These are phyloP conservation scores for Trissolcus basalis DNA, from an alignment of 1,140 invertebrate species.

Conservation along the genomic window DNA sequence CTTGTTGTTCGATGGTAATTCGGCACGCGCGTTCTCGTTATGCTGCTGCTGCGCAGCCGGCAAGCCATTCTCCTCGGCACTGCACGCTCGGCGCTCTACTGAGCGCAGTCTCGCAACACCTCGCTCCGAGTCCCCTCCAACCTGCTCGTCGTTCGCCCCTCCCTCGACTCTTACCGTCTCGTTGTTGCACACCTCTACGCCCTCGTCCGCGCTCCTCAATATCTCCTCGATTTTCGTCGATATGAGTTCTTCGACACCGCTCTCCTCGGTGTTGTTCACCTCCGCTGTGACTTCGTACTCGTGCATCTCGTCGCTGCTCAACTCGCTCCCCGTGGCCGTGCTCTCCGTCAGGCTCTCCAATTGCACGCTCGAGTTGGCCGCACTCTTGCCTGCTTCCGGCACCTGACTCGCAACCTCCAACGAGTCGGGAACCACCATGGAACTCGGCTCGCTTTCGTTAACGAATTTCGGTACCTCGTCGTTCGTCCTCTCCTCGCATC, in stretches of 20 bases:
- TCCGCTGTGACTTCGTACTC: conserved; percentile 59
- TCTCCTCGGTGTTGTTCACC: conserved; percentile 6
- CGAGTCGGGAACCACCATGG: conserved; percentile 68
- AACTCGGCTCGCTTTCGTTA: conserved; percentile 23
- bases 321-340: conserved; percentile 63
- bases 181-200: conserved; percentile 69
- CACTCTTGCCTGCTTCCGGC: conserved; percentile 17
- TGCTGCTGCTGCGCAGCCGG: conserved; percentile 51
- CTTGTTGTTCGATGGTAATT: conserved; percentile 77
- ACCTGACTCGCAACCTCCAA: conserved; percentile 63
- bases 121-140: conserved; percentile 72
- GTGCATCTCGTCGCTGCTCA: conserved; percentile 70
- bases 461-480: conserved; percentile 2
- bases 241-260: conserved; percentile 65
- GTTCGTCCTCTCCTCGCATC: conserved; percentile 12
- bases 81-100: conserved; percentile 73
- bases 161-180: conserved; percentile 65
- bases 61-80: conserved; percentile 70
- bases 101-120: conserved; percentile 69
- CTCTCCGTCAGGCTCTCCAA: too few species aligned
- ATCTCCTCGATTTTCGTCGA: conserved; percentile 66
- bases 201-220: conserved; percentile 67
- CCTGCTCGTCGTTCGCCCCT: too few species aligned
- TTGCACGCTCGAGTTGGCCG: too few species aligned
- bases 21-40: conserved; percentile 28